Conservation (phyloP, 2,797 vertebrate species). For the Pelodytes ibericus region DNA sequence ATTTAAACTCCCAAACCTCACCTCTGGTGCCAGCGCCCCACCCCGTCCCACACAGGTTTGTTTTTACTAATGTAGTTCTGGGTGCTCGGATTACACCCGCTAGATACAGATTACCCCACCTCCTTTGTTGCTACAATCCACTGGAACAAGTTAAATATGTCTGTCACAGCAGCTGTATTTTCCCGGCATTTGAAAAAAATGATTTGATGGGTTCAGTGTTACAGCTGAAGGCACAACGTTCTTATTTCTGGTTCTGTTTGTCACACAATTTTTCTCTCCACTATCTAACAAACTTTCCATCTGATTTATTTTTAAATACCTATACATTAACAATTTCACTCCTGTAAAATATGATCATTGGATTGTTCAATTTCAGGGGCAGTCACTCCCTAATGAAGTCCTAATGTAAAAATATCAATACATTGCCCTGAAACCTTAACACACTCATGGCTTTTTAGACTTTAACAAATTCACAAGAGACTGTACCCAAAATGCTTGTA, state of each 20-base stretch:
- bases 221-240: neutral
- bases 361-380: too few relatives aligned
- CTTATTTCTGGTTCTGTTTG: neutral
- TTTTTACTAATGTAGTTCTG: conserved; percentile 20
- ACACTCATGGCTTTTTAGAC: too few relatives aligned
- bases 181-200: conserved; percentile 3
- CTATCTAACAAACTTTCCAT: neutral
- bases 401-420: too few relatives aligned
- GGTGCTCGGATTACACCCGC: conserved; percentile 28
- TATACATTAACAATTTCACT: neutral
- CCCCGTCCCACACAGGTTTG: neutral
- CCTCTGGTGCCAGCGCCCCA: conserved; percentile 11
- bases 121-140: conserved; percentile 11
- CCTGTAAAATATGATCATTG: too few relatives aligned
- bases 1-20: neutral
- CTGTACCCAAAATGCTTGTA: too few relatives aligned
- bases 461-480: too few relatives aligned
- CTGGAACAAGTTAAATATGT: conserved; percentile 30
- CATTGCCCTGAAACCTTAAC: too few relatives aligned
- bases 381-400: too few relatives aligned
- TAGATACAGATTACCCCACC: neutral
- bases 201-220: conserved; percentile 1
- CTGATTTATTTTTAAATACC: neutral
- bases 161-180: conserved; percentile 36
- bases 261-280: neutral